Conservation (phyloP, 2,113 vertebrate genomes). For the Acrocephalus kingi region DNA sequence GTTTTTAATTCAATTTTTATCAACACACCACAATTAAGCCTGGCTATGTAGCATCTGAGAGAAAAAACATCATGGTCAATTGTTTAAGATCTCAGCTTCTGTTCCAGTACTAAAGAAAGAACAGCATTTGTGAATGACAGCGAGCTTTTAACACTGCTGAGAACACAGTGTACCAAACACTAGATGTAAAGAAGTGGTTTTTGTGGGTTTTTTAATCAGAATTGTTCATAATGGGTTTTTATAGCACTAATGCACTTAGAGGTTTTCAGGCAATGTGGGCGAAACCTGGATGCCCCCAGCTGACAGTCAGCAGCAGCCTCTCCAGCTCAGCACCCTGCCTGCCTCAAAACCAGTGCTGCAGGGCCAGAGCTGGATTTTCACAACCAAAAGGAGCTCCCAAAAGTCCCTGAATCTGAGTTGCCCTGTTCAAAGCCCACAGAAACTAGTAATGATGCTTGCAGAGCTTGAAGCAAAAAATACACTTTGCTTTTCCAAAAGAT, state of each 20-base stretch:
- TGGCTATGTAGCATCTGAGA: background rate
- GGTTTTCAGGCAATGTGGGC: background rate
- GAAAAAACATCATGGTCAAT: background rate
- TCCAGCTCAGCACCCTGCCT: fast-evolving
- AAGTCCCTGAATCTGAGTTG: background rate
- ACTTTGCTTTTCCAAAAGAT: background rate
- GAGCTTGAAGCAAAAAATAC: background rate
- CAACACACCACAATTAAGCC: background rate
- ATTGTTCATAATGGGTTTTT: background rate
- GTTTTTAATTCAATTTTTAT: background rate
- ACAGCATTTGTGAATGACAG: background rate
- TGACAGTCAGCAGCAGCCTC: background rate
- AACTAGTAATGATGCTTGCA: background rate
- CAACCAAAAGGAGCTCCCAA: background rate
- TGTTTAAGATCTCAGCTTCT: background rate
- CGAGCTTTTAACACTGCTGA: background rate
- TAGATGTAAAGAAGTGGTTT: background rate
- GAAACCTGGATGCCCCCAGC: background rate
- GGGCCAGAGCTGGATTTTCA: background rate
- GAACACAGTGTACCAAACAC: background rate
- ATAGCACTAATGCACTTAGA: background rate
- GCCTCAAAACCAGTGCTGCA: fast-evolving
- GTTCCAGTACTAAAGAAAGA: background rate
- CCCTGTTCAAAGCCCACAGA: background rate
- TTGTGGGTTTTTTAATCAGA: background rate